Base-by-base conservation (phyloP, 2,113 vertebrate species). In the Ammodramus savannarum region DNA sequence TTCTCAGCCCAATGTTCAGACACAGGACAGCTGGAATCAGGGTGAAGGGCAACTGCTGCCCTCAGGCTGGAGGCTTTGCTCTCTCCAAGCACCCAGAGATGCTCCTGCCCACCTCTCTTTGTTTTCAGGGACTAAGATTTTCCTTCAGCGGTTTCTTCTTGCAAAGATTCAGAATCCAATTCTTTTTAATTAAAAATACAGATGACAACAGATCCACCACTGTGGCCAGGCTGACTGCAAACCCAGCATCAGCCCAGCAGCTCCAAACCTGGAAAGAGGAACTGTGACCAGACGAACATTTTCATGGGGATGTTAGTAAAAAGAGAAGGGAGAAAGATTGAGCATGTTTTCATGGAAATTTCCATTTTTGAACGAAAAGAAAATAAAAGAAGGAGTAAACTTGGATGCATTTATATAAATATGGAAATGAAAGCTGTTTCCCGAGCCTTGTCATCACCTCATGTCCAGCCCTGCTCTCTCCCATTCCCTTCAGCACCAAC, bases 341-440 rank as follows among this genome's bases (percentile, higher is more conserved):
- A 95, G 75, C 13, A 23, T 39, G 67, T 80, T 95, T 96, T 73
- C 85, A 96, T 85, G 93, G 96, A 96, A 94, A 97, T 94, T 96
- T 96, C 91, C 87, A 62, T 95, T 94, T 96, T 95, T 87, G 77
- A 95, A 76, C 22, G 1, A 65, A 85, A 93, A 83, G 78, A 92
- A 89, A 85, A 54, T 29, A 67, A 93, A 89, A 88, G 26, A 67
- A 93, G 16, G 58, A 79, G 67, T 91, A 95, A 94, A 94, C 79
- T 93, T 93, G 88, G 94, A 88, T 32, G 76, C 29, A 1, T 96
- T 97, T 96, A 97, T 90, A 88, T 96, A 96, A 96, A 94, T 94
- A 96, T 92, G 92, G 72, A 95, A 96, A 97, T 90, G 55, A 93
- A 96, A 95, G 54, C 48, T 0, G 1, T 57, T 87, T 72, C 48